These are phyloP conservation scores for Agapornis canus DNA, from an alignment of 2,797 vertebrate species.

Conservation along the genomic window DNA sequence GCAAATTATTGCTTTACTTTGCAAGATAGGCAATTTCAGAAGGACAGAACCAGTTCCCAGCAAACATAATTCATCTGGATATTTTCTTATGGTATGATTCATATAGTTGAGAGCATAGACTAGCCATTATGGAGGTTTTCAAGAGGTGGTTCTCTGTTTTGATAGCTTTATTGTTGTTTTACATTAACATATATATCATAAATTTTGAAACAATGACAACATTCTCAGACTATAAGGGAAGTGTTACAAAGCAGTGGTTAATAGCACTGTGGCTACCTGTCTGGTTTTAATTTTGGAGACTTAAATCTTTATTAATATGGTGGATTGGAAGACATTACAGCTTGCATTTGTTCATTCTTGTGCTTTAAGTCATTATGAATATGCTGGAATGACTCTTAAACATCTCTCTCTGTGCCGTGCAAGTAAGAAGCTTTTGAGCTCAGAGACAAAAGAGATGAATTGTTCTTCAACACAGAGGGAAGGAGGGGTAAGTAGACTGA, in stretches of 20 bases:
- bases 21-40: neutral
- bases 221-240: neutral
- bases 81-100: neutral
- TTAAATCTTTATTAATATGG: neutral
- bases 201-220: neutral
- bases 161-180: neutral
- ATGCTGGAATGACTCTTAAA: neutral
- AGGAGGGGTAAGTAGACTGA: neutral
- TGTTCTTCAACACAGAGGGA: neutral
- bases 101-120: neutral
- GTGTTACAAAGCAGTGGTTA: neutral
- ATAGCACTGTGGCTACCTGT: neutral
- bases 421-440: neutral
- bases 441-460: neutral
- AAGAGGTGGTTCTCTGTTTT: neutral
- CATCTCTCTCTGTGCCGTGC: neutral
- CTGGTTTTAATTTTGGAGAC: neutral
- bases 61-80: neutral
- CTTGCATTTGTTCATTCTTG: neutral
- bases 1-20: neutral
- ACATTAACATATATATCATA: neutral
- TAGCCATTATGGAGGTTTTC: neutral
- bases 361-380: neutral
- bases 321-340: neutral
- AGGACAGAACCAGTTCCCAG: neutral